Percentiles rank a stretch among this genome's conserved stretches.
Evolutionary conservation across 2,797 vertebrate genomes (phyloP).

Genomic region (Diglossa cyanea): DNA sequence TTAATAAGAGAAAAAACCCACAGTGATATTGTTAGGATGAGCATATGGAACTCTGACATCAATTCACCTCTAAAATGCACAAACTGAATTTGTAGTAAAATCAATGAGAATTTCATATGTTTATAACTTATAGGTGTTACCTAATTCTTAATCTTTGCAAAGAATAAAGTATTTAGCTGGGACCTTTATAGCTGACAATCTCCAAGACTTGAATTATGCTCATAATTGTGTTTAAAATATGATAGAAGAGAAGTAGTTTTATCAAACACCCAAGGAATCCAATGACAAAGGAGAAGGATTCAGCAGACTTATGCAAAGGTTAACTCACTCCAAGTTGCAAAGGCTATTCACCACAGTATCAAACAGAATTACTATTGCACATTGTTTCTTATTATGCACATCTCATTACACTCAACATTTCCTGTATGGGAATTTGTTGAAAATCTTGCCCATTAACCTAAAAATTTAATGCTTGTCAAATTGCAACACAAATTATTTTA

Average conservation of each 20-base stretch:
- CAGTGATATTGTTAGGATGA: not conserved
- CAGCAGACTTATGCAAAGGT: not conserved
- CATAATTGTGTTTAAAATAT: not conserved
- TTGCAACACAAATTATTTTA: not conserved
- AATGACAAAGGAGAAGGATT: not conserved
- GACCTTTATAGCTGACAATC: not conserved
- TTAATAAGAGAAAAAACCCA: rapidly evolving
- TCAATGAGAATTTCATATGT: not conserved
- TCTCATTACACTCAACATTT: not conserved
- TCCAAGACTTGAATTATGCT: not conserved
- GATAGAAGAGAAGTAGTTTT: not conserved
- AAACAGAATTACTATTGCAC: not conserved
- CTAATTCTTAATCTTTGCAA: not conserved
- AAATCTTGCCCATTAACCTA: not conserved
- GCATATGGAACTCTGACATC: not conserved
- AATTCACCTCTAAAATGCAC: not conserved
- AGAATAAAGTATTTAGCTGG: not conserved
- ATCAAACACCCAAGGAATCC: not conserved
- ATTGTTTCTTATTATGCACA: not conserved
- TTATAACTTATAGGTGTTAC: not conserved
- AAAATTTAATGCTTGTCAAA: not conserved
- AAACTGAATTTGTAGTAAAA: not conserved
- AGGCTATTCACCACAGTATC: not conserved
- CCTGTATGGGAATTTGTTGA: not conserved
- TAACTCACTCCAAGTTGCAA: not conserved